phyloP scores from a whole-genome alignment of 2,888 invertebrate genomes.

The Euproctis similis region DNA sequence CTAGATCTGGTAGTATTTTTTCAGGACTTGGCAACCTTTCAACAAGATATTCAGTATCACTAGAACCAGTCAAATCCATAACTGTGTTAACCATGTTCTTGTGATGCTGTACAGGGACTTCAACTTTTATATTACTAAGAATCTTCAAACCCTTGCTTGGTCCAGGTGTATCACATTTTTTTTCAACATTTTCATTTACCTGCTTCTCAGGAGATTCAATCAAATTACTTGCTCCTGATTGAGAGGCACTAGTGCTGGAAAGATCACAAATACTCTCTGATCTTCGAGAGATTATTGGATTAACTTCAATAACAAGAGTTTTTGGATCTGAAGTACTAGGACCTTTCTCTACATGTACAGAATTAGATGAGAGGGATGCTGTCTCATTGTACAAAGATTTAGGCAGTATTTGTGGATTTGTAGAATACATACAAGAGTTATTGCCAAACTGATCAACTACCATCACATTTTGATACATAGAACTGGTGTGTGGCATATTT shows the following conservation, averaged over 20 bases:
- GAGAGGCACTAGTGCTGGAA: slow-evolving; percentile 3
- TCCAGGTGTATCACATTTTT: slow-evolving; percentile 38
- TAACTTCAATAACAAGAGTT: slow-evolving; percentile 62
- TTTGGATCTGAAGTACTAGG: slow-evolving; percentile 43
- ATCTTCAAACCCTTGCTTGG: slow-evolving; percentile 64
- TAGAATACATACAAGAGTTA: slow-evolving; percentile 59
- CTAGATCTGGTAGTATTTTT: slow-evolving; percentile 59
- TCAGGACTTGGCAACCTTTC: slow-evolving; percentile 45
- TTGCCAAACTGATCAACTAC: slow-evolving; percentile 66
- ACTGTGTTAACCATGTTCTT: slow-evolving; percentile 65
- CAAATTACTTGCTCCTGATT: slow-evolving; percentile 15
- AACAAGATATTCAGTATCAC: slow-evolving; percentile 44
- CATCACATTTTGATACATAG: slow-evolving; percentile 69
- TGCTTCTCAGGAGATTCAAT: slow-evolving; percentile 18
- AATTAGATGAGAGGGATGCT: slow-evolving; percentile 25
- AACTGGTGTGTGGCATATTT: slow-evolving; percentile 52
- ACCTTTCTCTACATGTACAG: slow-evolving; percentile 32
- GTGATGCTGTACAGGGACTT: slow-evolving; percentile 66
- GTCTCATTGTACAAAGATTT: slow-evolving; percentile 40
- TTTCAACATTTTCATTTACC: slow-evolving; percentile 27
- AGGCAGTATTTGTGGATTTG: slow-evolving; percentile 47
- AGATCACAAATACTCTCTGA: slow-evolving; percentile 13
- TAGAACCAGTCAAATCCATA: slow-evolving; percentile 59
- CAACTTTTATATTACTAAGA: slow-evolving; percentile 71
- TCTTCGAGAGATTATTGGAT: slow-evolving; percentile 40